Conservation (phyloP, 2,797 vertebrate species). For the Falco naumanni region DNA sequence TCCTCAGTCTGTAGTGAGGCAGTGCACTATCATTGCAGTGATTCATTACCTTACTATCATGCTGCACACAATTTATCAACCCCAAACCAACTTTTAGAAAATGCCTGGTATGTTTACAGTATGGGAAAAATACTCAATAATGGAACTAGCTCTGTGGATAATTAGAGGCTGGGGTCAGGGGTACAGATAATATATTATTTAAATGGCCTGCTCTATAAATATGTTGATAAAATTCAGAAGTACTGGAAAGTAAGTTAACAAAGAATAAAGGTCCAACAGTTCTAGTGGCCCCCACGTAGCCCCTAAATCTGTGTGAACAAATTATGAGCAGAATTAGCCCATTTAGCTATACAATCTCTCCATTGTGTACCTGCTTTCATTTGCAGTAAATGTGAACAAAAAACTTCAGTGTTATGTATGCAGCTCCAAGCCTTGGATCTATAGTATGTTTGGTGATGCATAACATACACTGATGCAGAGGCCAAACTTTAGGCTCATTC, state of each 20-base stretch:
- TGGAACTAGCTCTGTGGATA: neutral
- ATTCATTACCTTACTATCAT: neutral
- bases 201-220: neutral
- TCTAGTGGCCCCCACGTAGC: neutral
- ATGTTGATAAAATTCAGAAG: neutral
- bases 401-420: fast-evolving
- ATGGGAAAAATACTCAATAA: neutral
- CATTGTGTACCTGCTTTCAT: neutral
- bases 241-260: neutral
- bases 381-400: neutral
- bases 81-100: neutral
- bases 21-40: neutral
- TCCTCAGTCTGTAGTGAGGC: neutral
- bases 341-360: neutral
- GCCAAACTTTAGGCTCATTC: neutral
- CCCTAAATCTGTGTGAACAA: slow-evolving; percentile 12
- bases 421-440: neutral
- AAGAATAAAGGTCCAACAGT: neutral
- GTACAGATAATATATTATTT: neutral
- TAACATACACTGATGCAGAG: neutral
- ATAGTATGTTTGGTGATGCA: neutral
- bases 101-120: neutral
- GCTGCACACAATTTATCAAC: neutral
- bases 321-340: neutral
- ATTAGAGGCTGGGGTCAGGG: neutral